Base-by-base conservation (phyloP, 2,888 invertebrate species). In the Alloplasta piceator region DNA sequence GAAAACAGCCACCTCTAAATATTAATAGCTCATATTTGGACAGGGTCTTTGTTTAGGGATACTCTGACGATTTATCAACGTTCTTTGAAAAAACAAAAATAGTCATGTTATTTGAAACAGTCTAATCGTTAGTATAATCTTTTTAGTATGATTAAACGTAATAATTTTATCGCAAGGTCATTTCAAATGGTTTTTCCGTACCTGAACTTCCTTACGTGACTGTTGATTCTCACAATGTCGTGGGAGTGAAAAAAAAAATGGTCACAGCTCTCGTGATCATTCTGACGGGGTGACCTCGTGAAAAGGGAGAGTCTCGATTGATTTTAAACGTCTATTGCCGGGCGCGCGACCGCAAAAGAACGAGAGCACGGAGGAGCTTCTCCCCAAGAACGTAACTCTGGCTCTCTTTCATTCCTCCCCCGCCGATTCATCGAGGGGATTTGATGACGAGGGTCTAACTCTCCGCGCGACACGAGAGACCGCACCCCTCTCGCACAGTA, bases 381-480 rank as follows among this genome's bases (percentile, higher is more conserved):
- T 50, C 70, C 43, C 70, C 58, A 74, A 74, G 70, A 74, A 61
- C 48, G n/a, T 56, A 39, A 61, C 58, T 61, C 14, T 64, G 70
- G 46, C 70, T 74, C 56, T 41, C 63, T 79, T 70, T 64, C 58
- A 67, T 67, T 26, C 26, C 26, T 26, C 9, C 68, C 36, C 46
- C 67, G 50, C 26, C 26, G 26, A 26, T 74, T 70, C 58, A 38
- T 58, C 58, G 79, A 74, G 74, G 56, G 74, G 74, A 26, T 26
- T 74, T 58, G 79, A 79, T 58, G 79, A 50, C 63, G 79, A 74
- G 80, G 80, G 71, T 26, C 50, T n/a, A n/a, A n/a, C n/a, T 55
- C 41, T 26, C 26, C 26, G 26, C 4, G 55, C 39, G 48, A 71
- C 56, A 56, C 50, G 70, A 74, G 26, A 26, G 74, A 58, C 74